Evolutionary conservation across 2,888 invertebrate genomes (phyloP).

Genomic region (Reticulitermes lucifugus): DNA sequence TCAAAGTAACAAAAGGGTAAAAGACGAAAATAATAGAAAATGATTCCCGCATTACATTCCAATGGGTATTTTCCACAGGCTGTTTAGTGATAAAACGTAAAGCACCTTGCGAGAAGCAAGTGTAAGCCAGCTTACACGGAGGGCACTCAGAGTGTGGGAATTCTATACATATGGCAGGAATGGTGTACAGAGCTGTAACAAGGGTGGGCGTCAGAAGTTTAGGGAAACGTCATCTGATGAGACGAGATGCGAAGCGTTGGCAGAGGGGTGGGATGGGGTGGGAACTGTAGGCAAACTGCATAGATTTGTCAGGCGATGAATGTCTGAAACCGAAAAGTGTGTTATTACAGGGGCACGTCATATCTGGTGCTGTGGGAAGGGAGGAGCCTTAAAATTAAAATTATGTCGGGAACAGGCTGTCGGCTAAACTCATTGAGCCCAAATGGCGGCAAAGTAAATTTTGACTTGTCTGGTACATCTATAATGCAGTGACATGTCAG

Average conservation of each 20-base stretch:
- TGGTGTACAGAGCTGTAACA: background rate
- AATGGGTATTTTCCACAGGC: too few species aligned
- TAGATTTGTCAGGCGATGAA: background rate
- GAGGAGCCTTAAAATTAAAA: background rate
- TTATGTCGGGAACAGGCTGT: background rate
- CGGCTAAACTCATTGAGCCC: background rate
- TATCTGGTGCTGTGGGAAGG: background rate
- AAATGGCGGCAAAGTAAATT: background rate
- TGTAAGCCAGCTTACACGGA: background rate
- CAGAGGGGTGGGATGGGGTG: background rate
- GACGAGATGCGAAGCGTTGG: background rate
- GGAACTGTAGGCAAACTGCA: background rate
- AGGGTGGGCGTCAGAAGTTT: background rate
- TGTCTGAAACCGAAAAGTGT: background rate
- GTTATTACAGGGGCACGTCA: background rate
- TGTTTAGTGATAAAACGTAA: too few species aligned
- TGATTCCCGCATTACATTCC: too few species aligned
- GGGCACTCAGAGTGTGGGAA: too few species aligned
- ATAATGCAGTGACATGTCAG: background rate
- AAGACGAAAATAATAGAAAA: too few species aligned
- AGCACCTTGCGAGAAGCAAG: background rate
- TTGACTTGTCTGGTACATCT: background rate
- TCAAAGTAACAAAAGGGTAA: too few species aligned
- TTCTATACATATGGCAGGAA: too few species aligned
- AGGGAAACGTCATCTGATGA: background rate